Percentiles rank a stretch among this genome's conserved stretches.
These are phyloP conservation scores for Sarcophaga bullata DNA, from an alignment of 1,140 invertebrate genomes.

Conservation along the genomic window DNA sequence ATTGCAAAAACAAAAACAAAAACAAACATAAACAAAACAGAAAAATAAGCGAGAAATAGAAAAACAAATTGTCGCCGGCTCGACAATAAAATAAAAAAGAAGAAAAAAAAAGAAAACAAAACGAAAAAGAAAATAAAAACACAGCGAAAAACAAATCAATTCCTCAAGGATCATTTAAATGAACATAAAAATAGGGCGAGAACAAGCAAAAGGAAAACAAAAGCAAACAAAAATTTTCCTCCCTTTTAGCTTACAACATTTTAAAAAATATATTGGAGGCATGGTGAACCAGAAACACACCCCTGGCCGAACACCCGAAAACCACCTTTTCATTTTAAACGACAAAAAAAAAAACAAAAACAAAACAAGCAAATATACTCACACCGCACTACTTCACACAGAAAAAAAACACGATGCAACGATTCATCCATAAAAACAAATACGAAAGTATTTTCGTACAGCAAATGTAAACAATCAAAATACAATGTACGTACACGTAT, in stretches of 20 bases:
- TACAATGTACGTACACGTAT: too few species aligned
- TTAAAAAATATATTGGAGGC: neutral
- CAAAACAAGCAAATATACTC: neutral
- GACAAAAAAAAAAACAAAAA: neutral
- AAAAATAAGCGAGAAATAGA: neutral
- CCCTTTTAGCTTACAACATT: neutral
- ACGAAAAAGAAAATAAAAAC: too few species aligned
- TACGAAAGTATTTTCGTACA: neutral
- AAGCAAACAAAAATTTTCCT: neutral
- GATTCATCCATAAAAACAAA: too few species aligned
- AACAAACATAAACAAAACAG: neutral
- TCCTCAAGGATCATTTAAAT: too few species aligned
- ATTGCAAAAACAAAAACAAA: constrained; percentile 13
- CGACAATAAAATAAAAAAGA: neutral
- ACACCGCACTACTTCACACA: too few species aligned
- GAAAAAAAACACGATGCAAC: neutral
- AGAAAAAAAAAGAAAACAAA: neutral
- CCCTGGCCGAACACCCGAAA: too few species aligned
- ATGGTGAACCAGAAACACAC: neutral
- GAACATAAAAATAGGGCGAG: too few species aligned
- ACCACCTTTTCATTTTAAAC: neutral
- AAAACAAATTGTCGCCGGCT: constrained; percentile 18
- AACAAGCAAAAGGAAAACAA: neutral
- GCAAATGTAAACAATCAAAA: neutral
- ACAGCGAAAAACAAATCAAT: too few species aligned